Conservation (phyloP, 2,888 invertebrate species). For the Ischnus inquisitorius region DNA sequence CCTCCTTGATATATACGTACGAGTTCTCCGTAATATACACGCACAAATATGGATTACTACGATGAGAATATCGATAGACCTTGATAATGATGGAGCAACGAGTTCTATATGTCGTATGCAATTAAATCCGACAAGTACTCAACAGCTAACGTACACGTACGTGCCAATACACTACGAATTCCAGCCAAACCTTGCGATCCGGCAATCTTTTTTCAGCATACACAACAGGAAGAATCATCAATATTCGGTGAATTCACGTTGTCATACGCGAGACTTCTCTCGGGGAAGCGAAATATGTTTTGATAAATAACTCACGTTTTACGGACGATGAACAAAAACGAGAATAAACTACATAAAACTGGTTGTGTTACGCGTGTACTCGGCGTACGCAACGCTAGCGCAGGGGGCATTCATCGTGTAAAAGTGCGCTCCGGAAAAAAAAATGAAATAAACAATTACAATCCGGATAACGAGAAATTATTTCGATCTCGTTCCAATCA, state of each 20-base stretch:
- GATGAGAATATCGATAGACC: constrained; percentile 32
- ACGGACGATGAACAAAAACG: constrained; percentile 21
- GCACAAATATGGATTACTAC: constrained; percentile 2
- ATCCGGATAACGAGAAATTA: constrained; percentile 66
- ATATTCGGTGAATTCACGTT: constrained; percentile 29
- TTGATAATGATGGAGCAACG: constrained; percentile 44
- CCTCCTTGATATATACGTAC: constrained; percentile 16
- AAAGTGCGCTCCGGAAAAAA: neutral
- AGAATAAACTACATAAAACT: constrained; percentile 14
- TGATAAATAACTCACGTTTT: constrained; percentile 37
- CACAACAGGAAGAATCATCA: constrained; percentile 32
- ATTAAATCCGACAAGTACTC: constrained; percentile 31
- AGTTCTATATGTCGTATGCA: neutral
- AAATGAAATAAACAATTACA: constrained; percentile 62
- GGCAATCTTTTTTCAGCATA: neutral
- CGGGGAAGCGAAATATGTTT: constrained; percentile 35
- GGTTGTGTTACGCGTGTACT: constrained; percentile 47
- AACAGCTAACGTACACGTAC: neutral
- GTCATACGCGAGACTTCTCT: neutral
- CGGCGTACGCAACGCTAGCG: constrained; percentile 29
- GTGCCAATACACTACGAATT: neutral
- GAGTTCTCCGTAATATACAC: neutral
- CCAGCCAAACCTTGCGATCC: neutral
- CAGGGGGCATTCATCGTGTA: constrained; percentile 6
- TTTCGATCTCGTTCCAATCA: constrained; percentile 61